Evolutionary conservation across 1,140 invertebrate genomes (phyloP).

Genomic region (Plectus sambesii): DNA sequence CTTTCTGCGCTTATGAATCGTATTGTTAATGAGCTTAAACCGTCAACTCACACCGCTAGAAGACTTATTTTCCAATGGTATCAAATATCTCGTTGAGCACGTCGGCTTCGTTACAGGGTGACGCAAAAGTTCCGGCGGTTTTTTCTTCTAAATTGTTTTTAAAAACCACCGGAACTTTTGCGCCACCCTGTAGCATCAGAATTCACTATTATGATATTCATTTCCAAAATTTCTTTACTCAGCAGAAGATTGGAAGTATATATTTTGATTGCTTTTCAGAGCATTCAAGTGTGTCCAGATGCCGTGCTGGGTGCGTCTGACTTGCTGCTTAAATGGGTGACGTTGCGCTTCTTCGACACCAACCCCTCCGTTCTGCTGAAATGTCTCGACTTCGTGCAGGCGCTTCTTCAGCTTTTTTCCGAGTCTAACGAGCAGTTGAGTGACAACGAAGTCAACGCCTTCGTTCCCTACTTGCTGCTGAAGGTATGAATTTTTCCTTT

Average conservation of each 20-base stretch:
- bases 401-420: conserved; percentile 67
- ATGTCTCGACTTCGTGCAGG: conserved; percentile 76
- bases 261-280: conserved; percentile 51
- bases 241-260: too few species aligned
- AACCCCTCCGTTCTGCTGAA: conserved; percentile 91
- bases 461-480: conserved; percentile 80
- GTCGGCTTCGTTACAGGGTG: too few species aligned
- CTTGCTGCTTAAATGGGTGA: conserved; percentile 88
- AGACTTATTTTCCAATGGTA: background rate
- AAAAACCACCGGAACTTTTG: too few species aligned
- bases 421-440: conserved; percentile 69
- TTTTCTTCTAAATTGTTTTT: too few species aligned
- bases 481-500: too few species aligned
- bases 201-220: too few species aligned
- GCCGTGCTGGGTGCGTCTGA: conserved; percentile 80
- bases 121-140: too few species aligned
- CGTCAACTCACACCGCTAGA: background rate
- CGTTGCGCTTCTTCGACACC: conserved; percentile 89
- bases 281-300: conserved; percentile 61
- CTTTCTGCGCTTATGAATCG: background rate
- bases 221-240: too few species aligned
- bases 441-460: conserved; percentile 79
- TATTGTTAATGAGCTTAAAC: background rate
- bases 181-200: too few species aligned
- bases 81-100: conserved; percentile 9